A percentile compares a stretch with the other conserved stretches of the same genome.
These are phyloP conservation scores for Proisotoma minuta DNA, from an alignment of 2,888 invertebrate species.

Conservation along the genomic window DNA sequence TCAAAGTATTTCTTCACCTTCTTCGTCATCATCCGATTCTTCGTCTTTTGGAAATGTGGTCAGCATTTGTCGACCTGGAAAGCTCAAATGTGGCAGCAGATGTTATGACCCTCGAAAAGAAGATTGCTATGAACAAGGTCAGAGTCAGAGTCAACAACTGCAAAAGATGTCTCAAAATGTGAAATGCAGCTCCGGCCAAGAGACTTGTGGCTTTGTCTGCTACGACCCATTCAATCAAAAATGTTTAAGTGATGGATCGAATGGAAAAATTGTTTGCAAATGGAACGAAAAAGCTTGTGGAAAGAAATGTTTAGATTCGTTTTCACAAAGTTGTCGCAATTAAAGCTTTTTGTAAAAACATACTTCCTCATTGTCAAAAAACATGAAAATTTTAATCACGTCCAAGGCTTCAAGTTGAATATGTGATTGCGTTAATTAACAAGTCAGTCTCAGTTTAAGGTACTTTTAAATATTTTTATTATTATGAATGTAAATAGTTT, in stretches of 20 bases:
- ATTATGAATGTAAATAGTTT: too few relatives aligned
- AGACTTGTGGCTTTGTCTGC: background rate
- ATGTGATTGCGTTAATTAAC: too few relatives aligned
- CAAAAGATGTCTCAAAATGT: too few relatives aligned
- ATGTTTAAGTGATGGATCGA: background rate
- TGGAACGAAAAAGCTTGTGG: background rate
- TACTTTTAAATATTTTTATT: too few relatives aligned
- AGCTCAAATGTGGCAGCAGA: background rate
- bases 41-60: background rate
- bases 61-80: background rate
- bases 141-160: background rate
- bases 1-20: too few relatives aligned
- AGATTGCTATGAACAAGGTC: background rate
- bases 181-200: background rate
- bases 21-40: background rate
- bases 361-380: too few relatives aligned
- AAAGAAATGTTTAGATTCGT: background rate
- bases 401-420: too few relatives aligned
- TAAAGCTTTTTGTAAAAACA: too few relatives aligned
- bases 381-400: too few relatives aligned
- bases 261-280: background rate
- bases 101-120: background rate
- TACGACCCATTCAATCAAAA: conserved; percentile 1
- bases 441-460: too few relatives aligned
- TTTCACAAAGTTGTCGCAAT: background rate